Evolutionary conservation across 2,888 invertebrate species (phyloP).

Genomic region (Dolichopus griseipennis): DNA sequence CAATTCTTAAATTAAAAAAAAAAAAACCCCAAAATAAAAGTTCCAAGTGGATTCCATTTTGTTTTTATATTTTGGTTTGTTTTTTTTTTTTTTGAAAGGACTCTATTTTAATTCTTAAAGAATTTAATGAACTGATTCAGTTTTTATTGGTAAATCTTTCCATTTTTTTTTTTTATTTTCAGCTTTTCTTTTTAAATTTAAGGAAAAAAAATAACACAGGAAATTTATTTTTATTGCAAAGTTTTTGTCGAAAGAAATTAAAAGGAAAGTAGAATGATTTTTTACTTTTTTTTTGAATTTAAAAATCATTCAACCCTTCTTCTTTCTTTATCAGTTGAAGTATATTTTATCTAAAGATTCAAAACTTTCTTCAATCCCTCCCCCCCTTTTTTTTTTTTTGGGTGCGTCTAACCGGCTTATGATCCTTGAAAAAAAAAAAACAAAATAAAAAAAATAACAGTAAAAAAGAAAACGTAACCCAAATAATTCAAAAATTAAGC

Average conservation of each 20-base stretch:
- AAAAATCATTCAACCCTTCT: not conserved
- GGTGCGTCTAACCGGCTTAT: not conserved
- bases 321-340: not conserved
- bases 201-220: too few species aligned
- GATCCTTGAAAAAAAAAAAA: too few species aligned
- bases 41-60: too few species aligned
- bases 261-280: not conserved
- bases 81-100: too few species aligned
- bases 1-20: too few species aligned
- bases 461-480: not conserved
- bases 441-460: not conserved
- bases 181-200: not conserved
- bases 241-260: not conserved
- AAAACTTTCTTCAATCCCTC: too few species aligned
- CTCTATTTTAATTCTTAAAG: not conserved
- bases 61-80: too few species aligned
- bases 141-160: not conserved
- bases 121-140: not conserved
- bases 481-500: slow-evolving; percentile 3
- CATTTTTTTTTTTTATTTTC: not conserved
- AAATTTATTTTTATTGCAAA: too few species aligned
- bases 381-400: not conserved
- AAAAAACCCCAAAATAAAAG: too few species aligned
- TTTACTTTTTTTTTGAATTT: not conserved
- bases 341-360: not conserved